Conservation (phyloP, 2,797 vertebrate genomes). For the Crocidura indochinensis region DNA sequence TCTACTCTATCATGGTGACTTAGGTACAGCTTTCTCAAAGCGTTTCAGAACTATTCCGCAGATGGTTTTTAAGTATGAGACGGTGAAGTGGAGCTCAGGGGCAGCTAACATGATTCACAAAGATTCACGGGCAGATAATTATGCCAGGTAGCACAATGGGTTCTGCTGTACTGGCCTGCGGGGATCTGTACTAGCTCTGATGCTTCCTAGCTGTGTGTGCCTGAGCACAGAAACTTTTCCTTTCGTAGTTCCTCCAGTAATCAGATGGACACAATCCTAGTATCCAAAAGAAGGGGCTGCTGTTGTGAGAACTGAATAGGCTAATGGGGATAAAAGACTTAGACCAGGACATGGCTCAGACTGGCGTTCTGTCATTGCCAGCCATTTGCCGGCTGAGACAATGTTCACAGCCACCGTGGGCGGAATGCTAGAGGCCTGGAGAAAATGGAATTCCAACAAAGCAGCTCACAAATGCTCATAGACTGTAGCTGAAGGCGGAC, state of each 20-base stretch:
- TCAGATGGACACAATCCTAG: neutral
- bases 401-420: neutral
- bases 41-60: neutral
- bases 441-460: neutral
- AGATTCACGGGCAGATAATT: accelerated
- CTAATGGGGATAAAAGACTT: neutral
- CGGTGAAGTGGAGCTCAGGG: neutral
- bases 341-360: neutral
- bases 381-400: neutral
- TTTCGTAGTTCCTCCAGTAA: neutral
- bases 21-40: neutral
- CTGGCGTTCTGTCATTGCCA: neutral
- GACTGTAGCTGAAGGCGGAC: neutral
- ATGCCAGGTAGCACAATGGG: accelerated
- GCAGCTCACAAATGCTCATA: neutral
- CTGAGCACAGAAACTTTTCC: neutral
- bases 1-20: neutral
- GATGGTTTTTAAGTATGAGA: neutral
- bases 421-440: neutral
- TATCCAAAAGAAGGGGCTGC: neutral
- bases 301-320: neutral
- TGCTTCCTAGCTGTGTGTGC: neutral
- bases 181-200: neutral
- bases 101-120: neutral
- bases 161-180: too few relatives aligned